Conservation (phyloP, 2,113 vertebrate species). For the Oreochromis tanganicae region DNA sequence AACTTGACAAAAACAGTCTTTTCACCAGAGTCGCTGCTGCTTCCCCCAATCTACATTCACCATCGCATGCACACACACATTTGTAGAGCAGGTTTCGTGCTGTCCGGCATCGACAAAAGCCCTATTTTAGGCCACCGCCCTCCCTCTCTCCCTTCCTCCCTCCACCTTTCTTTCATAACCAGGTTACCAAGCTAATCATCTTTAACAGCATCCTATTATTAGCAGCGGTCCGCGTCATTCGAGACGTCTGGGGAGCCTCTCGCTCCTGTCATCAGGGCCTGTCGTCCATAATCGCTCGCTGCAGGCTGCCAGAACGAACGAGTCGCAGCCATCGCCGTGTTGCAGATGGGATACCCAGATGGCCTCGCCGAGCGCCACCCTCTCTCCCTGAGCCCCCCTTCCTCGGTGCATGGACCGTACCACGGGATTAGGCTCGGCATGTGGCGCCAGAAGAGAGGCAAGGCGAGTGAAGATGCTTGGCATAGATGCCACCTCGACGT, state of each 20-base stretch:
- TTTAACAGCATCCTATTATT: slow-evolving; percentile 58
- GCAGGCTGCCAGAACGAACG: slow-evolving; percentile 46
- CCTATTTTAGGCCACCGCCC: neutral
- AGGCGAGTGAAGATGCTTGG: slow-evolving; percentile 18
- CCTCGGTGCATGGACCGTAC: slow-evolving; percentile 27
- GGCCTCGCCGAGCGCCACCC: slow-evolving; percentile 52
- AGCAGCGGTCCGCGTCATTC: slow-evolving; percentile 52
- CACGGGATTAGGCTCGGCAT: slow-evolving; percentile 30
- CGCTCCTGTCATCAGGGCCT: slow-evolving; percentile 45
- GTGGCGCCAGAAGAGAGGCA: slow-evolving; percentile 21
- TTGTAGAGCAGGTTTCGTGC: neutral
- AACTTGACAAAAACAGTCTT: neutral
- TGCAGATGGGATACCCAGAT: slow-evolving; percentile 78
- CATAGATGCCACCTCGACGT: slow-evolving; percentile 30
- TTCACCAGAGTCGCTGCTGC: neutral
- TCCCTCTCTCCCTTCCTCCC: neutral
- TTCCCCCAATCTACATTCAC: neutral
- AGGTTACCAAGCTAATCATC: slow-evolving; percentile 50
- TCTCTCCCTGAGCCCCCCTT: slow-evolving; percentile 25
- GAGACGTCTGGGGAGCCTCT: slow-evolving; percentile 56
- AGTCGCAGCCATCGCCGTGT: slow-evolving; percentile 51
- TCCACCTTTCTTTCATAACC: slow-evolving; percentile 29
- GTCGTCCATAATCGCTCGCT: slow-evolving; percentile 45
- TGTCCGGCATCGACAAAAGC: neutral
- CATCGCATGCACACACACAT: neutral